Evolutionary conservation across 1,140 invertebrate genomes (phyloP).

Genomic region (Philotrypesis tridentata): DNA sequence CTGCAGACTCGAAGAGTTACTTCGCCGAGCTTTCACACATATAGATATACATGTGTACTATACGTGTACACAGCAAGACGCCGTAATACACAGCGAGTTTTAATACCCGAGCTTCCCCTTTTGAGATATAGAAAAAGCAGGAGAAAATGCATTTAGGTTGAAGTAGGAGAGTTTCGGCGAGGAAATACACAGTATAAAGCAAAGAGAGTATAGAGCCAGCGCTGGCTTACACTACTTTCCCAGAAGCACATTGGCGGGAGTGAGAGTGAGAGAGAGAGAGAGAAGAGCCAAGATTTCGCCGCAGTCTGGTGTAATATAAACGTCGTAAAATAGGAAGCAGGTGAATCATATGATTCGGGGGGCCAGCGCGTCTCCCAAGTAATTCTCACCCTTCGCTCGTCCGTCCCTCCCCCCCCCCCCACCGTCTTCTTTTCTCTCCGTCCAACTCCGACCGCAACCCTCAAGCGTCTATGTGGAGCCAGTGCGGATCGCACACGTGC

Average conservation of each 20-base stretch:
- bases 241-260: conserved; percentile 54
- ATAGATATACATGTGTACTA: no score
- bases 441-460: conserved; percentile 33
- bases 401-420: conserved; percentile 2
- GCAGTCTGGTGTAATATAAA: conserved; percentile 71
- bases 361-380: conserved; percentile 60
- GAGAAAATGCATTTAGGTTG: conserved; percentile 48
- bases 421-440: conserved; percentile 40
- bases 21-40: conserved; percentile 5
- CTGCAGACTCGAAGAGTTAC: neutral
- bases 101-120: neutral
- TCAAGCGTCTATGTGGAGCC: conserved; percentile 52
- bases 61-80: neutral
- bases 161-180: conserved; percentile 47
- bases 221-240: neutral
- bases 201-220: conserved; percentile 16
- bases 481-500: conserved; percentile 61
- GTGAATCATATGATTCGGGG: conserved; percentile 73
- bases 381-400: conserved; percentile 59
- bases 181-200: conserved; percentile 38
- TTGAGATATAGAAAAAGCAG: conserved; percentile 34
- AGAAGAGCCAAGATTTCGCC: conserved; percentile 64
- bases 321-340: conserved; percentile 74
- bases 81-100: neutral
- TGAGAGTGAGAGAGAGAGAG: conserved; percentile 53